Base-by-base conservation (phyloP, 2,797 vertebrate genomes). In the Dendrocincla fuliginosa region DNA sequence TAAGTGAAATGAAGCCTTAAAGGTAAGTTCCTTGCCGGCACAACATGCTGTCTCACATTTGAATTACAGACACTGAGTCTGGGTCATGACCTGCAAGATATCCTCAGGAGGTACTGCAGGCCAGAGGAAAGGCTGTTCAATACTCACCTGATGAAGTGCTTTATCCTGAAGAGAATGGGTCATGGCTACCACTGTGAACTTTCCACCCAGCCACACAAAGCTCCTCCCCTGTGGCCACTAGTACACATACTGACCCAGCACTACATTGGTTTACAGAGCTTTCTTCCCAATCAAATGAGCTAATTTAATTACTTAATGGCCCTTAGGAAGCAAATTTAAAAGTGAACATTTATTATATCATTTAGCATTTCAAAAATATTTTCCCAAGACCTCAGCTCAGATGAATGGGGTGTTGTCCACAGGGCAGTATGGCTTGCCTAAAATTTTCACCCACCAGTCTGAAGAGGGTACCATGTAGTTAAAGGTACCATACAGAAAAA, bases 251-350 rank as follows among this genome's bases (percentile, higher is more conserved):
- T 57, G 46, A 65, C 15, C 30, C 30, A 44, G 50, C 8, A 19
- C 47, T 74, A 17, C 1, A 0, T 3, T 25, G 5, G 39, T 76
- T 83, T 82, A 76, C 39, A 39, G 47, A 94, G 16, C 25, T 79
- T 82, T 83, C 35, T 39, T 84, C 42, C 35, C 47, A 70, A 2
- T 37, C 50, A 90, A 44, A 88, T 52, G 56, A 69, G 39, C 33
- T 79, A 56, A 49, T 70, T 76, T 89, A 83, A 81, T 84, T 93
- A 81, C 37, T 90, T 94, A 78, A 57, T n/a, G n/a, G 50, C 25
- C 32, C 87, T 89, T 35, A 82, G 75, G 90, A 90, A 74, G 53
- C 22, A 91, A 85, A 91, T 75, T 81, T 68, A 23, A 65, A 83
- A 84, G 46, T 35, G 83, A 73, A 79, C 32, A 65, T 42, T 85